Conservation (phyloP, 2,888 invertebrate species). For the Nasonovia ribisnigri region DNA sequence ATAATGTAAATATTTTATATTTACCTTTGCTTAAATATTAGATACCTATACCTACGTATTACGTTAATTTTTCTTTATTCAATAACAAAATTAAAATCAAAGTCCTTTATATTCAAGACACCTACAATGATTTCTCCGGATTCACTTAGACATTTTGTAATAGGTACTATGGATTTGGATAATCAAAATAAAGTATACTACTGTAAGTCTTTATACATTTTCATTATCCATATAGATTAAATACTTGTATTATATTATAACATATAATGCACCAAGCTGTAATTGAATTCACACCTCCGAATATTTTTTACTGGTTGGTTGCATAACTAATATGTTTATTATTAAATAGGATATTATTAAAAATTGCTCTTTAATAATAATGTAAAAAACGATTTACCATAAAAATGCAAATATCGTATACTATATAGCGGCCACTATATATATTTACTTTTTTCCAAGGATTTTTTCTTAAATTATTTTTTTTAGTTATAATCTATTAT, state of each 20-base stretch:
- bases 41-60: background rate
- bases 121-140: background rate
- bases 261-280: background rate
- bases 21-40: background rate
- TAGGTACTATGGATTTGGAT: background rate
- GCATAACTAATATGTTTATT: background rate
- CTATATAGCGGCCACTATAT: background rate
- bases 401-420: background rate
- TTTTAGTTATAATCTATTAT: background rate
- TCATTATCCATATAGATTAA: background rate
- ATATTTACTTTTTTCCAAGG: background rate
- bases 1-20: slow-evolving; percentile 33
- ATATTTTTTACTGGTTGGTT: background rate
- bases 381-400: background rate
- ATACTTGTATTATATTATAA: background rate
- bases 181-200: background rate
- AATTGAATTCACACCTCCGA: background rate
- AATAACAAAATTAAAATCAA: background rate
- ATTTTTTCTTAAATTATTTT: background rate
- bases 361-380: background rate
- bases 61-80: background rate
- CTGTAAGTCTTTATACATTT: background rate
- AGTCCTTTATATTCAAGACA: background rate
- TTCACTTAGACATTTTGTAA: background rate
- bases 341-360: background rate